Percentiles rank a stretch among this genome's conserved stretches.
phyloP scores from a whole-genome alignment of 2,113 vertebrate species.

The Pontoporia blainvillei region DNA sequence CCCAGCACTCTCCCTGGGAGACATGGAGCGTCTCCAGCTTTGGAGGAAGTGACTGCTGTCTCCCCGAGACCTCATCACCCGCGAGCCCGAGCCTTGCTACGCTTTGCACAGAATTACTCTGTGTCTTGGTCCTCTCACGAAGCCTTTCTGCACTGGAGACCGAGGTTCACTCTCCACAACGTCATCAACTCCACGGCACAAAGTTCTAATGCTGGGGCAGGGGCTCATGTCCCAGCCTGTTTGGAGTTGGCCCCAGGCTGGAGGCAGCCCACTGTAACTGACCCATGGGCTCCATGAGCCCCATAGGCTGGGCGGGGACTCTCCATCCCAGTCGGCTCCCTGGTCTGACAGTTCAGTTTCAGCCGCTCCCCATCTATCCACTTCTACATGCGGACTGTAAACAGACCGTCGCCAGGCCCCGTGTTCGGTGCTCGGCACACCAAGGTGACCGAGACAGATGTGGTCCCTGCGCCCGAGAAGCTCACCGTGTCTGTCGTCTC shows the following conservation, averaged over 20 bases:
- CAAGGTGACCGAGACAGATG: accelerated
- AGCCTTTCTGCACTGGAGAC: neutral
- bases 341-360: too few relatives aligned
- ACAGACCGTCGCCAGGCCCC: accelerated
- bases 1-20: neutral
- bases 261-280: accelerated
- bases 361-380: accelerated
- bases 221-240: neutral
- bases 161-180: accelerated
- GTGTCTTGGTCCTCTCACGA: neutral
- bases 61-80: neutral
- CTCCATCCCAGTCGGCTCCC: neutral
- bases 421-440: accelerated
- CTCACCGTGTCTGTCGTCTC: neutral
- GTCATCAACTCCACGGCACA: accelerated
- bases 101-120: neutral
- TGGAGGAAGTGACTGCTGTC: neutral
- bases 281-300: accelerated
- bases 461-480: neutral
- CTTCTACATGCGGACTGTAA: accelerated
- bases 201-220: accelerated
- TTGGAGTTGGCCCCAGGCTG: neutral
- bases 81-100: accelerated
- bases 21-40: neutral
- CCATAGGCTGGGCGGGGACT: accelerated